Evolutionary conservation across 2,113 vertebrate species (phyloP).

Genomic region (Rhabdomys dilectus): DNA sequence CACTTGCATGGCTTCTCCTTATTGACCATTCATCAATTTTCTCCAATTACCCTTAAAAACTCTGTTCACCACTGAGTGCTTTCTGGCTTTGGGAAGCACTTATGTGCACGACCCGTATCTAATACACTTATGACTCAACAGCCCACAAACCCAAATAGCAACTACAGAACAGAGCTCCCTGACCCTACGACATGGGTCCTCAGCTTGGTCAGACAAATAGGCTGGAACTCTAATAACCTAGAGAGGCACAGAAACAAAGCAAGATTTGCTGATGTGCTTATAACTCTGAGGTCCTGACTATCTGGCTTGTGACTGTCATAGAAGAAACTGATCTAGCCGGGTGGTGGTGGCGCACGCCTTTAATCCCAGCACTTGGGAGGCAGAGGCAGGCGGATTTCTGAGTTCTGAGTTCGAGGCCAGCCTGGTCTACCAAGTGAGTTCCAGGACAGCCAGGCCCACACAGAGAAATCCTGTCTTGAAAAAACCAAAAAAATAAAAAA

Average conservation of each 20-base stretch:
- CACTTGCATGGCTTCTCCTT: conserved; percentile 38
- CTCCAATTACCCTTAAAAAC: conserved; percentile 52
- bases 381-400: too few species aligned
- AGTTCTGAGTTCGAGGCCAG: too few species aligned
- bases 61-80: conserved; percentile 1
- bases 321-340: conserved; percentile 53
- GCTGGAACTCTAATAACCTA: background rate
- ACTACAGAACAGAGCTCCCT: background rate
- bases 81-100: conserved; percentile 27
- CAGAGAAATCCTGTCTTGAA: too few species aligned
- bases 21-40: conserved; percentile 9
- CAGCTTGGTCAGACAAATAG: background rate
- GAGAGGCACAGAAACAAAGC: background rate
- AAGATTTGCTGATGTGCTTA: background rate
- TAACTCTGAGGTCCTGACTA: conserved; percentile 31
- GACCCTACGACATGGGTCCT: background rate
- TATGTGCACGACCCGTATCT: background rate
- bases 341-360: too few species aligned
- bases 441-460: too few species aligned
- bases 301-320: conserved; percentile 33
- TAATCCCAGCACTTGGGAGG: too few species aligned
- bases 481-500: too few species aligned
- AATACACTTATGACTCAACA: background rate
- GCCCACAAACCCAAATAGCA: background rate
- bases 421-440: too few species aligned